Evolutionary conservation across 2,113 vertebrate genomes (phyloP), one percentile per base, ranked within the genome.

Genomic region (Perca fluviatilis): DNA sequence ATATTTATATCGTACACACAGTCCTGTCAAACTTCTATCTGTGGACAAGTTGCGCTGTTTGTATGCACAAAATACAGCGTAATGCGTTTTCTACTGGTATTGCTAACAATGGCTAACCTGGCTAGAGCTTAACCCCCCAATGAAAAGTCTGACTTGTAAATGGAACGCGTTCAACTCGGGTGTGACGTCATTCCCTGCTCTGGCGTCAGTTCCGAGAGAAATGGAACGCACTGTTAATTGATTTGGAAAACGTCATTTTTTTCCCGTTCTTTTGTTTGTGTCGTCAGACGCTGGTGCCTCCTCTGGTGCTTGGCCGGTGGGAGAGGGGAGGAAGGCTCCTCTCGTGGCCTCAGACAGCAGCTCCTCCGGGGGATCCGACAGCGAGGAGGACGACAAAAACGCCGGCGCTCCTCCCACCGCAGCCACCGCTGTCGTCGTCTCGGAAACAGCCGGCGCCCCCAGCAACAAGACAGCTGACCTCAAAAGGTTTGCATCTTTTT

Each of bases 281-380:
- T 0, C 15, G 75, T 84, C 81, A 81, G 86, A 91, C 92, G 96
- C 46, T 14, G 88, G 90, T 62, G 3, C 92, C 2, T 83, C 95
- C 2, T 94, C 96, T 0, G 95, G 94, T 1, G 88, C 86, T 11
- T 96, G 95, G 94, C 95, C 95, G 4, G 92, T 86, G 36, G 95
- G 94, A 12, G 94, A 95, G 51, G 74, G 91, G 0, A 92, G 89
- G 72, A 96, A 96, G 68, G 94, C 95, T 0, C 95, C 97, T 0
- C 87, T 95, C 27, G 91, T 93, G 73, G 95, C 94, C 56, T 95
- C 96, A 0, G 97, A 97, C 94, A 96, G 97, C 93, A 96, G 96
- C 93, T 97, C 97, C 80, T 96, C 96, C 0, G 96, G 95, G 0
- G 96, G 96, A 57, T 97, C 96, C 0, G 95, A 96, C 89, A 95